Evolutionary conservation across 53 echinoderm and acorn worm species (phyloP), one percentile per base, ranked within the genome.

Genomic region (Apostichopus leukothele): DNA sequence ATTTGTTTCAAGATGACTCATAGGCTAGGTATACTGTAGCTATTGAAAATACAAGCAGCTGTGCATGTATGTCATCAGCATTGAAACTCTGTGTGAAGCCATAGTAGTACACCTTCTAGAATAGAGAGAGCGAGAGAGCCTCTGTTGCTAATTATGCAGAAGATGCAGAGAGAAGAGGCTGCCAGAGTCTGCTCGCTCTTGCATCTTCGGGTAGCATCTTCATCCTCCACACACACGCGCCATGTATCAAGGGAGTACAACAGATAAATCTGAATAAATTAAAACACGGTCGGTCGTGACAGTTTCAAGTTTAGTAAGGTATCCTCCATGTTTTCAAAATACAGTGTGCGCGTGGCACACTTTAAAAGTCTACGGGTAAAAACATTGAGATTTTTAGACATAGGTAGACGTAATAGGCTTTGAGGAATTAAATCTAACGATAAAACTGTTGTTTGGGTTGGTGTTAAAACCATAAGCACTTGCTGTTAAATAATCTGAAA

Each of bases 121-220:
- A 39, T 39, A 7, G 63, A 11, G 11, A 63, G 63, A 6, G 7
- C 10, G 63, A 63, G 63, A 63, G 4, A 63, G 16, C 63, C 63
- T 53, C 53, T 52, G 79, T 79, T 79, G 79, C 79, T 79, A 79
- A 79, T 79, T 79, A 79, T 79, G 79, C 79, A 79, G 79, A 18
- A 19, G 53, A n/a, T n/a, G 79, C 39, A 39, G 39, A 3, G 39
- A 79, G 54, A 63, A 63, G 63, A 63, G 16, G 63, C 63, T 13
- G 14, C 39, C 39, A 39, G 8, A 63, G 63, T 13, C 4, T 63
- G 39, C 39, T 39, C 39, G 63, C 12, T 63, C 63, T 13, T 63
- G 16, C 63, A 63, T 63, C 11, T 63, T 16, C 16, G 63, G 16
- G 63, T 63, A 63, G 63, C 63, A 63, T 63, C 63, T 63, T 63